Base-by-base conservation (phyloP, 2,113 vertebrate genomes). In the Perognathus longimembris region DNA sequence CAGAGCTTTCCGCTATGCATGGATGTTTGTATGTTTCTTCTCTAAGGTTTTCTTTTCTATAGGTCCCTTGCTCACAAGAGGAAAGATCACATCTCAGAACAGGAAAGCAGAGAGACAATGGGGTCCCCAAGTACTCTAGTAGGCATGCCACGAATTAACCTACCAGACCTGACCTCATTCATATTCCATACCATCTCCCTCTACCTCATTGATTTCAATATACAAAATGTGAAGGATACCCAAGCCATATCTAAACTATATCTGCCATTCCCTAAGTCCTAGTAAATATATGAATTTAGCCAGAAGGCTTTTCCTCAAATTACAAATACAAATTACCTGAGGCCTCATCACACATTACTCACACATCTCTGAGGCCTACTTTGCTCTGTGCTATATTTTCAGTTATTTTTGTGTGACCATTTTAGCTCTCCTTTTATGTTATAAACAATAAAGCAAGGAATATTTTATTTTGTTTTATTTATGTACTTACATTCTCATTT, bases 241-340 rank as follows among this genome's bases (percentile, higher is more conserved):
- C 18, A 76, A 66, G 57, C 1, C 7, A 40, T 26, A 40, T 30
- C 3, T 1, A 77, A 61, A 30, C 50, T 30, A 77, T 17, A 50
- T 11, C 32, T 77, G 34, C 42, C 45, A 66, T 79, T 81, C 91
- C 36, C 70, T 78, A 84, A 75, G 67, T 91, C 8, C 61, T 83
- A 79, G 30, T 69, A 40, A 93, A 77, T 85, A 50, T 40, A 7
- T 77, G 1, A 71, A 61, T 71, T 88, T 5, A n/a, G 10, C 54
- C 10, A 63, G 80, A 63, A 45, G n/a, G 50, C 50, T 85, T 26
- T n/a, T 36, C 20, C 71, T 94, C 15, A 69, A 88, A 66, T 34
- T 75, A 40, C 20, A 86, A 85, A 67, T 1, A 24, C n/a, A 64
- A 71, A 32, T 87, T 76, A 61, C 20, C 82, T 63, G 26, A 69